These are phyloP conservation scores for Pachydiplax longipennis DNA, from an alignment of 2,888 invertebrate species.

Conservation along the genomic window DNA sequence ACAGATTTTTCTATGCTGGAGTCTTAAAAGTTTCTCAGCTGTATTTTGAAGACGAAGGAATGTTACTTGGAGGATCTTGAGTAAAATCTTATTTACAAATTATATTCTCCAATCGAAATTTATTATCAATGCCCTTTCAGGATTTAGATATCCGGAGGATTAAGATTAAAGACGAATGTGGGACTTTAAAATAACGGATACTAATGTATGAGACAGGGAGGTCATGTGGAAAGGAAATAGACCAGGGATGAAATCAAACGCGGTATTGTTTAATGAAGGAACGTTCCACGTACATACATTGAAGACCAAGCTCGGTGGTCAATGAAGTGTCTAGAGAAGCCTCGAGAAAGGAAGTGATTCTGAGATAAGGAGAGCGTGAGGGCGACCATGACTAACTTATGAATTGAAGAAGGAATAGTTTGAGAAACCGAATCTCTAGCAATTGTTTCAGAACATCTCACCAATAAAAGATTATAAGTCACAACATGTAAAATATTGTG, in stretches of 20 bases:
- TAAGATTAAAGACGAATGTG: neutral
- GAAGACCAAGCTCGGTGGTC: constrained; percentile 7
- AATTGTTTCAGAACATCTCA: too few species aligned
- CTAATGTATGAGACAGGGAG: neutral
- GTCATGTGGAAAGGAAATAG: neutral
- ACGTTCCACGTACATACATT: neutral
- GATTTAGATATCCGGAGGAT: neutral
- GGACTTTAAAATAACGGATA: neutral
- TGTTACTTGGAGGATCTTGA: too few species aligned
- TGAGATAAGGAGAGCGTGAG: neutral
- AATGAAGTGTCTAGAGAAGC: neutral
- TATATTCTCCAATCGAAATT: too few species aligned
- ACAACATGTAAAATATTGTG: too few species aligned
- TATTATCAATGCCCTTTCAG: too few species aligned
- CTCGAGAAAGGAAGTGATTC: neutral
- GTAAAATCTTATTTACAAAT: too few species aligned
- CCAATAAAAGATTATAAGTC: too few species aligned
- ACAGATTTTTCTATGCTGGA: too few species aligned
- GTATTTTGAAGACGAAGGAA: too few species aligned
- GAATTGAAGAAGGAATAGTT: neutral
- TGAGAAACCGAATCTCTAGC: neutral
- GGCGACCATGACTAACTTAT: neutral
- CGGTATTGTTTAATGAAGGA: neutral
- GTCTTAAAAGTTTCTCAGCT: too few species aligned
- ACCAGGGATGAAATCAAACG: neutral